Base-by-base conservation (phyloP, 1,140 invertebrate genomes). In the Panagrolaimus sp. region DNA sequence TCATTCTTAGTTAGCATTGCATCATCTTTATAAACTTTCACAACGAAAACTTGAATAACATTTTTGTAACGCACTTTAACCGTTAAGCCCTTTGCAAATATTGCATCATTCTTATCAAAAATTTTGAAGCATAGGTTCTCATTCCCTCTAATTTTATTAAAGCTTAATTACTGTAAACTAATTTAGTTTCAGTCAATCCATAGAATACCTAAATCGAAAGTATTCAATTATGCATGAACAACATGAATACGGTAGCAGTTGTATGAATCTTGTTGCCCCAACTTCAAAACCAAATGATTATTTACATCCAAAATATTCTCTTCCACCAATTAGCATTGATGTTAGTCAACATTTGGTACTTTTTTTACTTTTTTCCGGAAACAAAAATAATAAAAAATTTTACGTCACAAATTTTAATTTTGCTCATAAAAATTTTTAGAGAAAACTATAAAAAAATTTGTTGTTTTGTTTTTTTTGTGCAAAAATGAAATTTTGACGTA, bases 241-340 rank as follows among this genome's bases (percentile, higher is more conserved):
- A n/a, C 32, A 7, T 4, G 52, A 58, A 58, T 21, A 58, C 52
- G 14, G 52, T 58, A 58, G 17, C 21, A 58, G 21, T 58, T 21
- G 52, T 6, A 26, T n/a, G 17, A 58, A 38, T 38, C 32, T 38
- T 38, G 32, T 58, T 26, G 28, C 28, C 15, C 52, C 52, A 9
- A 1, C 21, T 26, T 58, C 17, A 58, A 58, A 58, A 24, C 52
- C 52, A 4, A 58, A 28, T 58, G 52, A 58, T 28, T 58, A 58
- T 28, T 28, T 58, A 21, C 52, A 58, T 58, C 52, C 52, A 10
- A 58, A 58, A 58, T 58, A 58, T 58, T 58, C 52, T 28, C 14
- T 58, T 26, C 52, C 52, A 26, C 21, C 52, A 21, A 21, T 58
- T 58, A 58, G 28, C 10, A 28, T 21, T 21, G 52, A 58, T 28